Percentiles rank a stretch among this genome's conserved stretches.
phyloP scores from a whole-genome alignment of 1,140 invertebrate genomes.

The Nylanderia fulva region DNA sequence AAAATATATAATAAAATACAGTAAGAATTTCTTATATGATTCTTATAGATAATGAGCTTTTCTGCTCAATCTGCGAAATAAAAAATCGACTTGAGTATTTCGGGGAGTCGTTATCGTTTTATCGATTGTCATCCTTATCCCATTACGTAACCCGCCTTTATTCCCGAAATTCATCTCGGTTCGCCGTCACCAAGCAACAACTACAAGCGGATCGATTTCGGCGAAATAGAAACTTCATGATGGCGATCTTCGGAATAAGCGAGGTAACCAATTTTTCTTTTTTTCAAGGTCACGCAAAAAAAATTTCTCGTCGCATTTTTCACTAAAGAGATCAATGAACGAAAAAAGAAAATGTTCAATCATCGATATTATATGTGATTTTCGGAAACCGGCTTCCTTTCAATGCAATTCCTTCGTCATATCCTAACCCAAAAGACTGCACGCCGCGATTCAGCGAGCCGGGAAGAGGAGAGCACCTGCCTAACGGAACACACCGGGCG shows the following conservation, averaged over 20 bases:
- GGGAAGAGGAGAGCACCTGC: neutral
- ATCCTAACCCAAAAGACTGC: neutral
- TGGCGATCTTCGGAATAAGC: neutral
- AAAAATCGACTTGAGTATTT: neutral
- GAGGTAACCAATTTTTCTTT: neutral
- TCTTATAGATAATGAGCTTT: neutral
- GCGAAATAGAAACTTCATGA: neutral
- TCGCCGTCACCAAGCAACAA: slow-evolving; percentile 7
- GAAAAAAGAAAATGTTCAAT: too few relatives aligned
- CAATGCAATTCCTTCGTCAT: too few relatives aligned
- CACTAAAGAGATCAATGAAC: neutral
- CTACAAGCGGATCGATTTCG: slow-evolving; percentile 18
- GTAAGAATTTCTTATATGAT: neutral
- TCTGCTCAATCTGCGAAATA: neutral
- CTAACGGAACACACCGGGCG: neutral
- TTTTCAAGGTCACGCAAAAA: neutral
- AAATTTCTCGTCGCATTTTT: neutral
- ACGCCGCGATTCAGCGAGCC: neutral
- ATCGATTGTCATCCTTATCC: slow-evolving; percentile 23
- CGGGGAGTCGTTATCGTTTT: neutral
- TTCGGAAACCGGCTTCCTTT: too few relatives aligned
- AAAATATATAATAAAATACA: too few relatives aligned
- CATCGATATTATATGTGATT: too few relatives aligned
- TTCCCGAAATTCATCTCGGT: slow-evolving; percentile 12
- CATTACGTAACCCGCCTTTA: slow-evolving; percentile 43